A percentile compares a stretch with the other conserved stretches of the same genome.
Evolutionary conservation across 2,113 vertebrate genomes (phyloP).

Genomic region (Sphaerodactylus townsendi): DNA sequence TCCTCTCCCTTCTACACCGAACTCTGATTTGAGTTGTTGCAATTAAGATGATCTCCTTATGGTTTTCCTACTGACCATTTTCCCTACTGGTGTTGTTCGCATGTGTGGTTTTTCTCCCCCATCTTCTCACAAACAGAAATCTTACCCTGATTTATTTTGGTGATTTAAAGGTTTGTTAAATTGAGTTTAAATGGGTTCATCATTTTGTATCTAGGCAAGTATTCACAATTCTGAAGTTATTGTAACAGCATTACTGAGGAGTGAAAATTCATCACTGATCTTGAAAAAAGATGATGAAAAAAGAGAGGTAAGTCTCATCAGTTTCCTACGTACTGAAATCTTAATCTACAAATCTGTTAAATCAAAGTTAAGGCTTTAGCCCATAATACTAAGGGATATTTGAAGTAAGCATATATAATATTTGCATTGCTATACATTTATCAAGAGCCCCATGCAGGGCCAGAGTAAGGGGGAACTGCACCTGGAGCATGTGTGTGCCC

Average conservation of each 20-base stretch:
- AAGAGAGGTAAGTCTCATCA: slow-evolving; percentile 76
- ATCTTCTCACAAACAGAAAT: neutral
- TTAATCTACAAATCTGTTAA: neutral
- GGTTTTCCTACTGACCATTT: neutral
- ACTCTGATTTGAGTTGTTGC: no score
- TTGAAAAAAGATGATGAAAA: slow-evolving; percentile 75
- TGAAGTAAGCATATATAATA: neutral
- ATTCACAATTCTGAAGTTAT: slow-evolving; percentile 83
- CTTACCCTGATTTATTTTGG: neutral
- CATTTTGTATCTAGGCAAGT: slow-evolving; percentile 76
- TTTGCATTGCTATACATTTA: neutral
- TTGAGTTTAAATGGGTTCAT: neutral
- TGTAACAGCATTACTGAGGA: slow-evolving; percentile 77
- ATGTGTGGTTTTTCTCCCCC: neutral
- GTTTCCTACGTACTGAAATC: neutral
- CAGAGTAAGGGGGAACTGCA: no score
- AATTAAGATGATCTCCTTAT: no score
- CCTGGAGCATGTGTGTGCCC: no score
- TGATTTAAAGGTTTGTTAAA: slow-evolving; percentile 11
- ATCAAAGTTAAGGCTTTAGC: no score
- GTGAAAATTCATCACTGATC: slow-evolving; percentile 77
- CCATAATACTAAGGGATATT: no score
- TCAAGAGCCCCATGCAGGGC: no score
- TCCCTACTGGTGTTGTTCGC: neutral
- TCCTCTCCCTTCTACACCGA: no score